Evolutionary conservation across 1,140 invertebrate genomes (phyloP).

Genomic region (honey bee (Apis mellifera)): DNA sequence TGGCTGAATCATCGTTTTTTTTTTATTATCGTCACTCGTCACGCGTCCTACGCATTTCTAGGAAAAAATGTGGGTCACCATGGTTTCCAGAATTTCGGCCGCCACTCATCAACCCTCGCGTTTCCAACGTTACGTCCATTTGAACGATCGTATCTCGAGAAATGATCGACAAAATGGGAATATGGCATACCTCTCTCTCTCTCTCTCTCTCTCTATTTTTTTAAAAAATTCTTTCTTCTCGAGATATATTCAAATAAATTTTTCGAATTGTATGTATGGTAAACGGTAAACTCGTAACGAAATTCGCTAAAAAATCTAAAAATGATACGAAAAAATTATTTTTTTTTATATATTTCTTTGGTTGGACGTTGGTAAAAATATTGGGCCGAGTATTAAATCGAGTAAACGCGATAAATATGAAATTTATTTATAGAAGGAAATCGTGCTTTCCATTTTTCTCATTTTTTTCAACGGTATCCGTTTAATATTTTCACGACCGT

Average conservation of each 20-base stretch:
- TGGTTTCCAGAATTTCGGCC: not conserved
- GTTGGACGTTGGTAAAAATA: not conserved
- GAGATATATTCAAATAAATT: too few species aligned
- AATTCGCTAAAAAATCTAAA: too few species aligned
- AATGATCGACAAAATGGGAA: not conserved
- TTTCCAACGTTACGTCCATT: not conserved
- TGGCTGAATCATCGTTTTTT: not conserved
- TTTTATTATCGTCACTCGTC: not conserved
- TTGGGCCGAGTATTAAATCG: not conserved
- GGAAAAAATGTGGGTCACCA: constrained; percentile 8
- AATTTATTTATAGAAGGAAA: not conserved
- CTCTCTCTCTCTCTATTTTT: too few species aligned
- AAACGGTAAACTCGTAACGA: too few species aligned
- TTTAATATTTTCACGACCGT: too few species aligned
- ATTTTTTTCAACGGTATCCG: too few species aligned
- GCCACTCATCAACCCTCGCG: not conserved
- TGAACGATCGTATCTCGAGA: not conserved
- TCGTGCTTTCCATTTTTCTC: not conserved
- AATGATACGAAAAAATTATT: too few species aligned
- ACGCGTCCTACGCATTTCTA: constrained; percentile 2
- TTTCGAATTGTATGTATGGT: too few species aligned
- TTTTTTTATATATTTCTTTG: too few species aligned
- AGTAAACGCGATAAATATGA: not conserved
- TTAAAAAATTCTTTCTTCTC: too few species aligned
- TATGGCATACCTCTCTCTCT: too few species aligned